Evolutionary conservation across 2,797 vertebrate genomes (phyloP), one percentile per base, ranked within the genome.

Genomic region (Sylvia borin): DNA sequence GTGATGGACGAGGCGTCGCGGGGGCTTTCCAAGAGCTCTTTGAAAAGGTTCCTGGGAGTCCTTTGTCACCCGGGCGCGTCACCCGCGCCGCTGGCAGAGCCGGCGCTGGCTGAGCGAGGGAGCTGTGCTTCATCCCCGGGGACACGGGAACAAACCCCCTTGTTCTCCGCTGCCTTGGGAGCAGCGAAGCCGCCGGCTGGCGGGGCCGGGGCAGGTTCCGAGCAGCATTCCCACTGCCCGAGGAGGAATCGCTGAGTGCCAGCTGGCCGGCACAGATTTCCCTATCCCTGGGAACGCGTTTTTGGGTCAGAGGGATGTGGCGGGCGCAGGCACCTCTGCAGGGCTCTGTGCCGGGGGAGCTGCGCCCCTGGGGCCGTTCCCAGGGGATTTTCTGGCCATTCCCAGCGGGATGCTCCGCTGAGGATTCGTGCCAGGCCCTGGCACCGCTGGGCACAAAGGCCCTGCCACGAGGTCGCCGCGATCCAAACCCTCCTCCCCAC

Each of bases 11-110:
- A 85, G 83, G 87, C 53, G 24, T 58, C 34, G 12, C 29, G 4
- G 76, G 84, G 76, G 36, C 64, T 92, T 82, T 45, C 87, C 86
- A 43, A 92, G 83, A 53, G 79, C 79, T 73, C 61, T 36, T 51
- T 82, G 76, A 75, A 90, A 78, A 79, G 89, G 34, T 67, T 93
- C 86, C 86, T 6, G 70, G n/a, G 73, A 89, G 62, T 58, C 78
- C 74, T 90, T 92, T 91, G 94, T 94, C 74, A 66, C 19, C 17
- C 51, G 13, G 78, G 62, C 65, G 38, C 22, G 58, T 83, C 80
- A 27, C 55, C 72, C 32, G 29, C 13, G 68, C 53, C 64, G 5
- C 85, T 75, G 88, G 84, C 95, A 91, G 80, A 16, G 66, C 16
- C 86, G 2, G 82, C 31, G 16, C 25, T 31, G 83, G 84, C 75